These are phyloP conservation scores for Thysanoteuthis rhombus DNA, from an alignment of 2,888 invertebrate genomes.

Conservation along the genomic window DNA sequence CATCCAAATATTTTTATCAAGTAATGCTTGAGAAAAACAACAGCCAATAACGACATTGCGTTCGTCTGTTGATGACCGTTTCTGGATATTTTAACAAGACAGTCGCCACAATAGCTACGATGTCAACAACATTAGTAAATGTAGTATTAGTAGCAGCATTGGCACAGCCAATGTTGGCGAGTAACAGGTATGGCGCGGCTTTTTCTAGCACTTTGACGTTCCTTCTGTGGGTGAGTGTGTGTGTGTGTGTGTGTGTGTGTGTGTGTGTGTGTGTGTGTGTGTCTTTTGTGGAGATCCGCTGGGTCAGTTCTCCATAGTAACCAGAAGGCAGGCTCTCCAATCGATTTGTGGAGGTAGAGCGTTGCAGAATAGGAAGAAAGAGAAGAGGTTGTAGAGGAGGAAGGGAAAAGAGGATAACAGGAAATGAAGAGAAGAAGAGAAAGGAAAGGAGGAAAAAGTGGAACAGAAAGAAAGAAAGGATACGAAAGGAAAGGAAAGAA, in stretches of 20 bases:
- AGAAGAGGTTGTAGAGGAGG: not conserved
- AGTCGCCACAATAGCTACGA: not conserved
- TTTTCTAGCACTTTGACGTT: not conserved
- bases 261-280: not conserved
- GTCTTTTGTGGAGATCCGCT: not conserved
- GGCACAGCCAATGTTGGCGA: not conserved
- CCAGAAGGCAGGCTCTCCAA: not conserved
- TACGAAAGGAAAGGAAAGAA: not conserved
- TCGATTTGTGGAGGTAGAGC: not conserved
- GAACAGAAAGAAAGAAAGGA: not conserved
- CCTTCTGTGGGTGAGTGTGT: not conserved
- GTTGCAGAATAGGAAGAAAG: not conserved
- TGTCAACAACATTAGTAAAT: not conserved
- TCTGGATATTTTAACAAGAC: not conserved
- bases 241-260: not conserved
- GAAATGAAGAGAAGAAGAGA: too few species aligned
- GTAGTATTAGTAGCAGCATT: not conserved
- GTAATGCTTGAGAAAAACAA: too few species aligned
- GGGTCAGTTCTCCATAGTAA: constrained; percentile 12
- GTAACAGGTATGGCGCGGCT: not conserved
- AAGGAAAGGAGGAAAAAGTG: not conserved
- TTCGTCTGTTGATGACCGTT: not conserved
- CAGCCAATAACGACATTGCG: not conserved
- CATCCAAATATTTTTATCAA: too few species aligned
- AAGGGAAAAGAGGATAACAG: not conserved